Evolutionary conservation across 2,888 invertebrate genomes (phyloP).

Genomic region (Allacma fusca): DNA sequence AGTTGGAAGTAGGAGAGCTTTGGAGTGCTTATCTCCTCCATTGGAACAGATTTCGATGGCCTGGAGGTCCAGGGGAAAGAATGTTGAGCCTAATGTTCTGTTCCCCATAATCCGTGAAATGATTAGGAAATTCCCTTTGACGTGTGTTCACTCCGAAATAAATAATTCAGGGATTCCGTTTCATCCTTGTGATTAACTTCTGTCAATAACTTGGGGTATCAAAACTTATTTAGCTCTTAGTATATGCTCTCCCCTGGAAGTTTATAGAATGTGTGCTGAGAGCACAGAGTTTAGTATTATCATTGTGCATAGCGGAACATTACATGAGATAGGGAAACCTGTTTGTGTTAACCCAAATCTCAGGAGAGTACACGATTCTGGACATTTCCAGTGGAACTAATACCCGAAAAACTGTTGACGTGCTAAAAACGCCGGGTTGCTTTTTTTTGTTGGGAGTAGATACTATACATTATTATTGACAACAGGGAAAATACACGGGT

Average conservation of each 20-base stretch:
- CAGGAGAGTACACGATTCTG: slow-evolving; percentile 7
- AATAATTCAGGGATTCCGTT: slow-evolving; percentile 33
- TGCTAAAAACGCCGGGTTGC: background rate
- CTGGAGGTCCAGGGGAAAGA: slow-evolving; percentile 16
- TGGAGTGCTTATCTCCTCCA: slow-evolving; percentile 4
- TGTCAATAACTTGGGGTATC: slow-evolving; percentile 32
- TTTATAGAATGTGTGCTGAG: no score
- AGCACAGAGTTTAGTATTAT: no score
- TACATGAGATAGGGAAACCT: background rate
- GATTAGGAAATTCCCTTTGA: slow-evolving; percentile 29
- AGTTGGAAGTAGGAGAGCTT: background rate
- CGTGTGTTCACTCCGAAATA: slow-evolving; percentile 25
- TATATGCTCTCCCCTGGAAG: no score
- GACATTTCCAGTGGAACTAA: slow-evolving; percentile 8
- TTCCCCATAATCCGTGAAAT: slow-evolving; percentile 13
- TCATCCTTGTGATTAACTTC: slow-evolving; percentile 35
- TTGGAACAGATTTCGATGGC: background rate
- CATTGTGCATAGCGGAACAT: no score
- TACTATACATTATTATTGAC: background rate
- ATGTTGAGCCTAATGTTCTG: background rate
- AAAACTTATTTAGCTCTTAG: slow-evolving; percentile 9
- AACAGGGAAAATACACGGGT: background rate
- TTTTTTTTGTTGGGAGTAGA: background rate
- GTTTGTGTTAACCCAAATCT: slow-evolving; percentile 12
- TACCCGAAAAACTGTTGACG: slow-evolving; percentile 9